These are phyloP conservation scores for Parnassius glacialis DNA, from an alignment of 2,888 invertebrate genomes.

Conservation along the genomic window DNA sequence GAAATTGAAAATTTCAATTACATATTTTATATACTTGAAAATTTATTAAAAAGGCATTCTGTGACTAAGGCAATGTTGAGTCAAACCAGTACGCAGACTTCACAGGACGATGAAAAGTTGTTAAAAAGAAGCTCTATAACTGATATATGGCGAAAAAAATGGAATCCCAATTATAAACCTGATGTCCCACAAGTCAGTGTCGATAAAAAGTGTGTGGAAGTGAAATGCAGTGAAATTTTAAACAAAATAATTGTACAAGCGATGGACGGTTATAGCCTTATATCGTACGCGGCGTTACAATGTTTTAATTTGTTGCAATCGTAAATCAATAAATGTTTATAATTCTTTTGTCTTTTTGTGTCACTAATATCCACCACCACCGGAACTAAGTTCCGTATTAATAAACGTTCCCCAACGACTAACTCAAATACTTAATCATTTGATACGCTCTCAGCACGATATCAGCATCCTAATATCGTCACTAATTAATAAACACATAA, in stretches of 20 bases:
- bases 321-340: conserved; percentile 30
- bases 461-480: too few relatives aligned
- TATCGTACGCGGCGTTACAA: conserved; percentile 60
- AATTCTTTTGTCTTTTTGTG: not conserved
- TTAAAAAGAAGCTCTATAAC: conserved; percentile 53
- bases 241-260: conserved; percentile 60
- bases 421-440: too few relatives aligned
- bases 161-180: conserved; percentile 50
- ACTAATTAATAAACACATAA: too few relatives aligned
- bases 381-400: too few relatives aligned
- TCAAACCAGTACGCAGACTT: conserved; percentile 37
- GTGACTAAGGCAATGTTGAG: conserved; percentile 33
- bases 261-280: conserved; percentile 58
- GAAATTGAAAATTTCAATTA: conserved; percentile 55
- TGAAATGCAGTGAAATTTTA: conserved; percentile 50
- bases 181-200: conserved; percentile 35
- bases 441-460: too few relatives aligned
- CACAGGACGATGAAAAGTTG: conserved; percentile 40
- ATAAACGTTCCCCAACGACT: too few relatives aligned
- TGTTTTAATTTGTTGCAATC: conserved; percentile 66
- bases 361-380: too few relatives aligned
- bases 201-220: conserved; percentile 46
- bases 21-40: conserved; percentile 57
- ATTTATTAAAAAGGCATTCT: conserved; percentile 47
- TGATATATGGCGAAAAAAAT: conserved; percentile 66